A percentile compares a stretch with the other conserved stretches of the same genome.
These are phyloP conservation scores for Brachyptera putata DNA, from an alignment of 2,888 invertebrate species.

Conservation along the genomic window DNA sequence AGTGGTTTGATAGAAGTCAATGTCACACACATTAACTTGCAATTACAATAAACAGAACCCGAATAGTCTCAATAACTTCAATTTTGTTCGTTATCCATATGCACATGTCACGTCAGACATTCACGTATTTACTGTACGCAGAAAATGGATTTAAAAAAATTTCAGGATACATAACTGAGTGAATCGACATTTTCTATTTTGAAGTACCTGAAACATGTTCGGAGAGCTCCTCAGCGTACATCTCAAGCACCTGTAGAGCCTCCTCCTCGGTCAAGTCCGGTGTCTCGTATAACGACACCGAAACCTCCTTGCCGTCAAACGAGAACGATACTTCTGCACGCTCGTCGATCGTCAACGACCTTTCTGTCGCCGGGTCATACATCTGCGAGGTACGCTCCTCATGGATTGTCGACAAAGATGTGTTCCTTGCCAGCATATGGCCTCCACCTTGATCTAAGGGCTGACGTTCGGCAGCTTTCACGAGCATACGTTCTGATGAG, in stretches of 20 bases:
- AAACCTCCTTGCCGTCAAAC: slow-evolving; percentile 88
- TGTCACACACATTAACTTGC: no score
- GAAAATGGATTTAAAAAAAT: no score
- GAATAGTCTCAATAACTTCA: no score
- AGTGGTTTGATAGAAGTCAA: no score
- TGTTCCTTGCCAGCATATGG: slow-evolving; percentile 59
- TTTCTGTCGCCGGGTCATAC: slow-evolving; percentile 71
- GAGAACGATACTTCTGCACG: slow-evolving; percentile 80
- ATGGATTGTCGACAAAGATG: slow-evolving; percentile 86
- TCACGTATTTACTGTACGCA: no score
- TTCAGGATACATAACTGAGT: no score
- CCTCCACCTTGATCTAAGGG: slow-evolving; percentile 8
- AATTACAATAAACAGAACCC: no score
- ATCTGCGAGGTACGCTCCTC: slow-evolving; percentile 87
- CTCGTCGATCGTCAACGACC: slow-evolving; percentile 68
- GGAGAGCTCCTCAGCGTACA: slow-evolving; percentile 89
- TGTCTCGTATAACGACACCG: slow-evolving; percentile 86
- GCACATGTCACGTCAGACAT: no score
- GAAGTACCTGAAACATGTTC: slow-evolving; percentile 76
- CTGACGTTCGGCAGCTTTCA: not conserved
- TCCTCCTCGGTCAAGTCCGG: slow-evolving; percentile 90
- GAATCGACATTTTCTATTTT: no score
- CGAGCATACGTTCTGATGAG: slow-evolving; percentile 29
- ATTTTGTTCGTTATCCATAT: no score
- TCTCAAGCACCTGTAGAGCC: slow-evolving; percentile 86